phyloP scores from a whole-genome alignment of 2,888 invertebrate genomes.

The Eupsilia transversa region DNA sequence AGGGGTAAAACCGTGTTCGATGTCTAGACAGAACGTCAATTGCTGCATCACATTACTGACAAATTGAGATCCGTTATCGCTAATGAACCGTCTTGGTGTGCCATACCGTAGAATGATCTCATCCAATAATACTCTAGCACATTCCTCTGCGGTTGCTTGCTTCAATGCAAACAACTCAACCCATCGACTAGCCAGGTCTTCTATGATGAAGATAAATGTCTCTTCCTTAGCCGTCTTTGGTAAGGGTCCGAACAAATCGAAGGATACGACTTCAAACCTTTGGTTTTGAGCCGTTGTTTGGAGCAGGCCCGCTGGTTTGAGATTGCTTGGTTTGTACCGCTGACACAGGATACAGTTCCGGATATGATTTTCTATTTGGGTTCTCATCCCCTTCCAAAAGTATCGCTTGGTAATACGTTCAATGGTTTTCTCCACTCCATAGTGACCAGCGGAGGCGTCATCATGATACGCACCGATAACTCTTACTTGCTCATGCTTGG shows the following conservation, averaged over 20 bases:
- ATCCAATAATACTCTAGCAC: background rate
- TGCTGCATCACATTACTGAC: slow-evolving; percentile 3
- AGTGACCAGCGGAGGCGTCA: too few species aligned
- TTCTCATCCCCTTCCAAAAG: too few species aligned
- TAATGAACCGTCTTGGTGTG: slow-evolving; percentile 5
- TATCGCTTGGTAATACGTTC: too few species aligned
- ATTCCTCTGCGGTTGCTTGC: slow-evolving; percentile 4
- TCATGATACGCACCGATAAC: too few species aligned
- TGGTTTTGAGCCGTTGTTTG: slow-evolving; percentile 49
- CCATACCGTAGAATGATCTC: slow-evolving; percentile 12
- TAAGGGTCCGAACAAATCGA: slow-evolving; percentile 58
- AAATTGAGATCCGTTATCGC: slow-evolving; percentile 6
- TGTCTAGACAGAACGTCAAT: background rate
- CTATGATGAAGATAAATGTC: background rate
- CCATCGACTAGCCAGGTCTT: background rate
- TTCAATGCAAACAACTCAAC: slow-evolving; percentile 5
- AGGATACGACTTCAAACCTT: slow-evolving; percentile 55
- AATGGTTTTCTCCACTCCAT: too few species aligned
- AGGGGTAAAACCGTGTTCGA: background rate
- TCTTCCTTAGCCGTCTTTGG: background rate
- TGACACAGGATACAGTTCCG: slow-evolving; percentile 55
- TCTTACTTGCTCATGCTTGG: too few species aligned
- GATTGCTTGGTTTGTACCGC: slow-evolving; percentile 53
- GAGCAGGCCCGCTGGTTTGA: slow-evolving; percentile 56
- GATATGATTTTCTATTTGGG: too few species aligned